Base-by-base conservation (phyloP, 2,113 vertebrate genomes). In the Gorsachius goisagi region DNA sequence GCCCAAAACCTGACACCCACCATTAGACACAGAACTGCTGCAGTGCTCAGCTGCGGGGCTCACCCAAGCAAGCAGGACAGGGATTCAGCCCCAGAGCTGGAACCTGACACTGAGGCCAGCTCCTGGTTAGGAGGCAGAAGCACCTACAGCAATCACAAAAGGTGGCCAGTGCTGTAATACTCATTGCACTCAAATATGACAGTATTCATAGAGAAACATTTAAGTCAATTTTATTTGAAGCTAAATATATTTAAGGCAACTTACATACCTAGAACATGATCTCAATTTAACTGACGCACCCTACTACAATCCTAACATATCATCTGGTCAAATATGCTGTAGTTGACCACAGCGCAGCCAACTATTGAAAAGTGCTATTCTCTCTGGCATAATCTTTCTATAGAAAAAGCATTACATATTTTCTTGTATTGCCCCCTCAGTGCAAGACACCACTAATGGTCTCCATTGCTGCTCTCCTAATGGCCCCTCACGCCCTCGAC, bases 161-260 rank as follows among this genome's bases (percentile, higher is more conserved):
- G 9, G 6, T 0, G 14, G 68, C 64, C 88, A 63, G 52, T 30
- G 73, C 76, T 86, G 59, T 11, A 52, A 22, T 6, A 45, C 68
- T 85, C 9, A 0, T 72, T 47, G 23, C 82, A 69, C 76, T 89
- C 91, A 98, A 97, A 94, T 93, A 97, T 93, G 86, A 97, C 97
- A 98, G 95, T 96, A 96, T 97, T 95, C 94, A 86, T 88, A 56
- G 41, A 96, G 91, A 95, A 97, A 96, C 96, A 97, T 97, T 97
- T 88, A 97, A 97, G 96, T 97, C 95, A 58, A 79, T 97, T 98
- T 98, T 97, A 97, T 98, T 97, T 91, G 96, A 97, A 97, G 97
- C 97, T 98, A 97, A 97, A 96, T 96, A 97, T 97, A 97, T 94
- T 98, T 96, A 98, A 98, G 97, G 97, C 97, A 98, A 97, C 94